Evolutionary conservation across 2,797 vertebrate genomes (phyloP).

Genomic region (Falco naumanni): DNA sequence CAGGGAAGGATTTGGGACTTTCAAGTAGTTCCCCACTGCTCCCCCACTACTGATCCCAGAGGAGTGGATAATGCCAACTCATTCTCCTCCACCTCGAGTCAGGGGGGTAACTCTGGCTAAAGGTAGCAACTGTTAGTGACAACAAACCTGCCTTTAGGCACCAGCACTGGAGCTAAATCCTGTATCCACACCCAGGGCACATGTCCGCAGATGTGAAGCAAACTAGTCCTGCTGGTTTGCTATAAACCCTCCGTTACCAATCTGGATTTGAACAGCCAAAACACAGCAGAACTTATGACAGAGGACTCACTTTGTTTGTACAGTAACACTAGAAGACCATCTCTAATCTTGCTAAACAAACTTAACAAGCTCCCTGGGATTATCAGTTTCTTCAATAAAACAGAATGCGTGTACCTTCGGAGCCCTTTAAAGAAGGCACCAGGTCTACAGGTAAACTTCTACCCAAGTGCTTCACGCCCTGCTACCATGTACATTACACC

Average conservation of each 20-base stretch:
- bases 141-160: background rate
- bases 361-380: background rate
- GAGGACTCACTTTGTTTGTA: background rate
- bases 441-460: background rate
- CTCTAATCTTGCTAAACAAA: background rate
- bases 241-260: accelerated
- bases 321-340: background rate
- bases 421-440: background rate
- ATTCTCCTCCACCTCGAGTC: background rate
- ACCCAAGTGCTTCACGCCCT: accelerated
- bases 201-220: accelerated
- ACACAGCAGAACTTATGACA: background rate
- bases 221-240: background rate
- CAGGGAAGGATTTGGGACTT: background rate
- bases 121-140: background rate
- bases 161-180: background rate
- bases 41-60: accelerated
- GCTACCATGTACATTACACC: accelerated
- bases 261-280: accelerated
- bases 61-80: background rate
- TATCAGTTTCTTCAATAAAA: accelerated
- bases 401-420: accelerated
- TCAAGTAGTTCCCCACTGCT: background rate
- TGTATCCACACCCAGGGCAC: background rate
- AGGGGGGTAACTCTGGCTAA: background rate